These are phyloP conservation scores for Drosophila buzzatii DNA, from an alignment of 2,888 invertebrate species.

Conservation along the genomic window DNA sequence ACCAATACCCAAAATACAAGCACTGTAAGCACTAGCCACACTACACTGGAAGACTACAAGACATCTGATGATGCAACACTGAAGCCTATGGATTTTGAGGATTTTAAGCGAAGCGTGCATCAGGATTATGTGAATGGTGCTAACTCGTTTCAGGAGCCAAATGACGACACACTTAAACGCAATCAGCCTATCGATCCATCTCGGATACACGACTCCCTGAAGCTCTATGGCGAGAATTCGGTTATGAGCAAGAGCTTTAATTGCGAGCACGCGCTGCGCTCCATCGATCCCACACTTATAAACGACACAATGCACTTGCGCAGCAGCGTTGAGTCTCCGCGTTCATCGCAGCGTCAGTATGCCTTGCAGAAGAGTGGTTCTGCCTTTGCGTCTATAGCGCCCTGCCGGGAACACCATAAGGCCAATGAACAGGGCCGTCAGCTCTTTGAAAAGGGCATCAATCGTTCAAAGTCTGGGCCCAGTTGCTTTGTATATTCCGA, in stretches of 20 bases:
- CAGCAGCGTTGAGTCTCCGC: constrained; percentile 66
- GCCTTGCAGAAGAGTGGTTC: constrained; percentile 84
- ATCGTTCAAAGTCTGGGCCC: constrained; percentile 85
- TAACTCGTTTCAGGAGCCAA: constrained; percentile 83
- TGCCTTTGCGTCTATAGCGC: constrained; percentile 64
- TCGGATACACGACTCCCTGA: constrained; percentile 85
- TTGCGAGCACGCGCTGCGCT: constrained; percentile 84
- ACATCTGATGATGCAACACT: constrained; percentile 83
- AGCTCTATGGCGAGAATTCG: constrained; percentile 85
- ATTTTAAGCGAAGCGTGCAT: constrained; percentile 85
- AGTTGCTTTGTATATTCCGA: constrained; percentile 84
- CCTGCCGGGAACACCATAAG: constrained; percentile 54
- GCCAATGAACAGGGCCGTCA: constrained; percentile 71
- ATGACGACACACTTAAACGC: constrained; percentile 84
- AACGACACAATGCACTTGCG: constrained; percentile 83
- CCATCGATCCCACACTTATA: constrained; percentile 83
- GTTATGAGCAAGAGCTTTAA: constrained; percentile 85
- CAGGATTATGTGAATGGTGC: constrained; percentile 85
- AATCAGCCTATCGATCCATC: constrained; percentile 86
- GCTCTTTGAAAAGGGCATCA: constrained; percentile 83
- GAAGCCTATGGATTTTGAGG: constrained; percentile 85
- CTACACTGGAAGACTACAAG: constrained; percentile 76
- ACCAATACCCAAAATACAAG: constrained; percentile 73
- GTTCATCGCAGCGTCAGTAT: constrained; percentile 79
- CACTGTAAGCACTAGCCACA: constrained; percentile 72